A percentile compares a stretch with the other conserved stretches of the same genome.
Evolutionary conservation across 2,888 invertebrate genomes (phyloP).

Genomic region (Hirtodrosophila trivittata): DNA sequence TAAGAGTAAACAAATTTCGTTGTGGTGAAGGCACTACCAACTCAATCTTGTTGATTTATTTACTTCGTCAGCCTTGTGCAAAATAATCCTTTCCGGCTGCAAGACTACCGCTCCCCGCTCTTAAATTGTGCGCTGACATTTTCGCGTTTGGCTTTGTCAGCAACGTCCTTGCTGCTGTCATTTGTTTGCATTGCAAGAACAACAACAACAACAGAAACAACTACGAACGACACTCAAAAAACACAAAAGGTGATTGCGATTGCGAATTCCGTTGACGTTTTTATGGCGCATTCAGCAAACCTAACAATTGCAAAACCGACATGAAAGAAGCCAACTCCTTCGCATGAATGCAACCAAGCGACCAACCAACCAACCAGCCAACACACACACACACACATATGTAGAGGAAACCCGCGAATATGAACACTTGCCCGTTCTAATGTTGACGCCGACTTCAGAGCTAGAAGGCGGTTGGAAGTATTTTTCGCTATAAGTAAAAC

Average conservation of each 20-base stretch:
- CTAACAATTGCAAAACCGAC: slow-evolving; percentile 63
- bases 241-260: slow-evolving; percentile 78
- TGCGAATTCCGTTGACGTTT: slow-evolving; percentile 77
- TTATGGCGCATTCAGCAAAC: slow-evolving; percentile 72
- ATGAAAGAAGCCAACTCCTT: slow-evolving; percentile 60
- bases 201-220: slow-evolving; percentile 19
- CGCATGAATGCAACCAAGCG: slow-evolving; percentile 39
- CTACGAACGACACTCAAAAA: slow-evolving; percentile 63
- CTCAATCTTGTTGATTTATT: slow-evolving; percentile 43
- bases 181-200: slow-evolving; percentile 70
- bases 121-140: slow-evolving; percentile 70
- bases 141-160: slow-evolving; percentile 77
- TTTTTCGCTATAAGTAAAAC: slow-evolving; percentile 15
- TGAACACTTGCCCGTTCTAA: slow-evolving; percentile 53
- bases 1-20: slow-evolving; percentile 18
- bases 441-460: slow-evolving; percentile 43
- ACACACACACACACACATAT: slow-evolving; percentile 19
- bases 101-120: slow-evolving; percentile 23
- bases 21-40: background rate
- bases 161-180: slow-evolving; percentile 78
- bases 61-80: slow-evolving; percentile 40
- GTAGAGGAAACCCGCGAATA: slow-evolving; percentile 31
- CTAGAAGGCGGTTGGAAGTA: slow-evolving; percentile 39
- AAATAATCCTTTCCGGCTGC: slow-evolving; percentile 75
- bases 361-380: slow-evolving; percentile 16